These are phyloP conservation scores for Mongoloraphidia duomilia DNA, from an alignment of 2,888 invertebrate genomes.

Conservation along the genomic window DNA sequence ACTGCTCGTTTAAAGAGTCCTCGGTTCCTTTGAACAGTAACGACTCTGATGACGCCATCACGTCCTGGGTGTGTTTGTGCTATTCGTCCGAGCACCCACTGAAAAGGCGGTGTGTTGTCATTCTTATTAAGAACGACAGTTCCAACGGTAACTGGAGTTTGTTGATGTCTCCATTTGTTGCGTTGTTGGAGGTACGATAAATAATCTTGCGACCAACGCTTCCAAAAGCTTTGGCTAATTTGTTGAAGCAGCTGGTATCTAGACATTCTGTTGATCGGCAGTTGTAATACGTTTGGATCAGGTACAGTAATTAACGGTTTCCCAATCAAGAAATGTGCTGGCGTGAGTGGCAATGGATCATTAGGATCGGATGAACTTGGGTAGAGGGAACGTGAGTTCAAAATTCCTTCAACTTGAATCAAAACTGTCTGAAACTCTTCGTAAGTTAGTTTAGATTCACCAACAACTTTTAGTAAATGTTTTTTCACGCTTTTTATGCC, in stretches of 20 bases:
- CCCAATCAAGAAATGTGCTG: constrained; percentile 18
- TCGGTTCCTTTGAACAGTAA: too few relatives aligned
- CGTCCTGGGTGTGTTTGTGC: too few relatives aligned
- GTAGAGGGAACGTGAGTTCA: constrained; percentile 20
- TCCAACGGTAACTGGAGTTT: too few relatives aligned
- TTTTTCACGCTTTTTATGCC: constrained; percentile 19
- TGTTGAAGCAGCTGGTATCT: constrained; percentile 16
- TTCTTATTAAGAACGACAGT: too few relatives aligned
- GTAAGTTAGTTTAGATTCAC: constrained; percentile 15
- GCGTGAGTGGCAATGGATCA: constrained; percentile 14
- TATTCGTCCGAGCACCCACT: too few relatives aligned
- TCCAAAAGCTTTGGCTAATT: constrained; percentile 13
- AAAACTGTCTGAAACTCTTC: constrained; percentile 21
- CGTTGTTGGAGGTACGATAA: constrained; percentile 14
- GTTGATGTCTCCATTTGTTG: constrained; percentile 8
- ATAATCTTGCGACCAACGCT: constrained; percentile 15
- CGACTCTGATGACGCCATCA: too few relatives aligned
- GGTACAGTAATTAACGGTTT: constrained; percentile 11
- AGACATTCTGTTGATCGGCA: constrained; percentile 10
- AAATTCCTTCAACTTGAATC: constrained; percentile 18
- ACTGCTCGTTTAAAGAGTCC: too few relatives aligned
- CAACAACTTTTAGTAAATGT: constrained; percentile 16
- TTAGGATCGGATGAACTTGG: constrained; percentile 15
- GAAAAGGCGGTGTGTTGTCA: too few relatives aligned
- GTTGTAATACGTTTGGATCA: constrained; percentile 9